Evolutionary conservation across 2,797 vertebrate species (phyloP), one percentile per base, ranked within the genome.

Genomic region (Eulemur coronatus): DNA sequence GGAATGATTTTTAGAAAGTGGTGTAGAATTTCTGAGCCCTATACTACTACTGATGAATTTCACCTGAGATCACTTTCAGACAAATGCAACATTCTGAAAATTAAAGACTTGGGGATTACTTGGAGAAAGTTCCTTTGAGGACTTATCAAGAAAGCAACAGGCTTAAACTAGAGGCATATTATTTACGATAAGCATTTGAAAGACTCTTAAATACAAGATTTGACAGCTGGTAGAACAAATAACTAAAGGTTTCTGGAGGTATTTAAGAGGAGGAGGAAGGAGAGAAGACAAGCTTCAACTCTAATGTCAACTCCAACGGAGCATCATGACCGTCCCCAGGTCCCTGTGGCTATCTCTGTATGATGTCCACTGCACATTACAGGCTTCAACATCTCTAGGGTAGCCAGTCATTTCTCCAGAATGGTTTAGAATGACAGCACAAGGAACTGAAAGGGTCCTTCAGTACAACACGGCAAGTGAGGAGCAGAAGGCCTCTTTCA

Each of bases 11-110:
- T 46, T 46, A 92, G 28, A 63, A 7, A 2, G 22, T 12, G 0
- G 38, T 8, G 4, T 10, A 20, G 67, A 59, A 75, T 63, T 35
- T 33, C 46, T 55, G 22, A 86, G 63, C 28, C 38, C 20, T 48
- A 7, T 18, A n/a, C 12, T 38, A 75, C 41, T 6, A 43, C 33
- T 86, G 48, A 95, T 65, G 22, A 15, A 84, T 43, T 55, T 67
- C 30, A 10, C 35, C 59, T 7, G 46, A 69, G 87, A 20, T 57
- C 13, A 48, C 84, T 61, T 89, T 84, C 80, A 73, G 41, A 35
- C 48, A 96, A 81, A 92, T 15, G 41, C 52, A 78, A 78, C 48
- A 48, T 86, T 73, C 20, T 73, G 76, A 87, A 89, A 93, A 93
- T 46, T 75, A 67, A 96, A 63, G 61, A 26, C 8, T 20, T 69